Percentiles rank a stretch among this genome's conserved stretches.
Conservation (phyloP, 2,888 invertebrate genomes). For the Agrypnus murinus region DNA sequence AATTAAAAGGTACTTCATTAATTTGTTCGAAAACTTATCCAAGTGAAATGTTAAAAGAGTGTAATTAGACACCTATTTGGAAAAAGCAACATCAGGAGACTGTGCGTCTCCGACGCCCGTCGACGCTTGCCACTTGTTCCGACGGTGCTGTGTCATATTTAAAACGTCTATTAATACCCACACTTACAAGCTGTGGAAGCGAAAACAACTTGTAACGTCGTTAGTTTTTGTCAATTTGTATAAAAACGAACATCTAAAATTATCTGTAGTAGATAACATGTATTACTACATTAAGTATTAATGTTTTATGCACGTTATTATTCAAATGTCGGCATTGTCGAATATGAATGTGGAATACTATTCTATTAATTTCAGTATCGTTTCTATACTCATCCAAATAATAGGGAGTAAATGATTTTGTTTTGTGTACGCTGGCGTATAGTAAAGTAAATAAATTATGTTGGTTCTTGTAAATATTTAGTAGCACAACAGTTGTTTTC, state of each 20-base stretch:
- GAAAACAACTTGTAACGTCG: conserved; percentile 42
- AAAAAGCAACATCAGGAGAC: conserved; percentile 53
- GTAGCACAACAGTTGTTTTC: not conserved
- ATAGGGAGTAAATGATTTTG: too few relatives aligned
- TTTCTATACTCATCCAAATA: too few relatives aligned
- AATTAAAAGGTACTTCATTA: conserved; percentile 6
- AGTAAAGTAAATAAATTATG: too few relatives aligned
- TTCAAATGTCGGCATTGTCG: too few relatives aligned
- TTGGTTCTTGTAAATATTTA: conserved; percentile 1
- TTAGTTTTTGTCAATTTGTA: conserved; percentile 34
- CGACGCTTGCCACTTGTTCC: conserved; percentile 58
- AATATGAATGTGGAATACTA: too few relatives aligned
- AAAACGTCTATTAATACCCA: conserved; percentile 55
- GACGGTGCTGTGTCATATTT: conserved; percentile 53
- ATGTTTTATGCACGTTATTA: too few relatives aligned
- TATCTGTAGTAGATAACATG: not conserved
- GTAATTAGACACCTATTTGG: conserved; percentile 47
- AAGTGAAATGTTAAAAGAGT: conserved; percentile 38
- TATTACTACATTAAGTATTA: too few relatives aligned
- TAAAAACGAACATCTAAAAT: conserved; percentile 23
- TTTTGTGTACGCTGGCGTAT: too few relatives aligned
- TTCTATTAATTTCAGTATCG: too few relatives aligned
- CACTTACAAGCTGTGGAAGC: conserved; percentile 36
- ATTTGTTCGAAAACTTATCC: not conserved
- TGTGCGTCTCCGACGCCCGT: conserved; percentile 56